Evolutionary conservation across 2,113 vertebrate species (phyloP), one percentile per base, ranked within the genome.

Genomic region (Todiramphus chloris): DNA sequence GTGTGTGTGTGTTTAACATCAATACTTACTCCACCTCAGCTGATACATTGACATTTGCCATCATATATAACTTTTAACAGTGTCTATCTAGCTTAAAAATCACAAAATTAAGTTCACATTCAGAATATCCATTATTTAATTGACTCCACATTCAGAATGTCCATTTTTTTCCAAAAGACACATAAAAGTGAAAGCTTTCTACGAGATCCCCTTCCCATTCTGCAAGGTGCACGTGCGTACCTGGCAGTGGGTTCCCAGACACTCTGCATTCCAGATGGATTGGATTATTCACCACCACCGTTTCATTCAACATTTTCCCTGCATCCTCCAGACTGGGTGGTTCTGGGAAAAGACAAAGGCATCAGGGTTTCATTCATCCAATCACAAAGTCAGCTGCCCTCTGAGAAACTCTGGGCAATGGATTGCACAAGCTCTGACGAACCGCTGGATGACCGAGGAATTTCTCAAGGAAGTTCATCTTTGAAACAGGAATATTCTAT

Each of bases 221-320:
- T 72, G 70, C 1, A 0, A 62, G 33, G 53, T 31, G 27, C 28
- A 56, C 3, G 13, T 10, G 63, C 73, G 28, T 96, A 99, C 99
- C 98, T 94, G 99, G 99, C 16, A 97, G 72, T 79, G 99, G 99
- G 78, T 96, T 99, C 74, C 99, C 99, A 72, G 98, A 96, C 10
- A 98, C 98, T 95, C 97, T 98, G 93, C 99, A 99, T 84, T 99
- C 98, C 35, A 99, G 97, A 82, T 98, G 98, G 33, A 99, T 95
- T 27, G 98, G 98, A 95, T 97, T 99, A 85, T 98, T 98, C 53
- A 98, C 96, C 79, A 99, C 97, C 79, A 99, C 98, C 2, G 99
- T 99, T 96, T 99, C 99, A 94, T 99, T 99, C 92, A 99, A 81
- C 55, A 97, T 97, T 83, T 98, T 98, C 66, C 98, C 99, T 48